A percentile compares a stretch with the other conserved stretches of the same genome.
These are phyloP conservation scores for Poecilia velifera DNA, from an alignment of 2,797 vertebrate genomes.

Conservation along the genomic window DNA sequence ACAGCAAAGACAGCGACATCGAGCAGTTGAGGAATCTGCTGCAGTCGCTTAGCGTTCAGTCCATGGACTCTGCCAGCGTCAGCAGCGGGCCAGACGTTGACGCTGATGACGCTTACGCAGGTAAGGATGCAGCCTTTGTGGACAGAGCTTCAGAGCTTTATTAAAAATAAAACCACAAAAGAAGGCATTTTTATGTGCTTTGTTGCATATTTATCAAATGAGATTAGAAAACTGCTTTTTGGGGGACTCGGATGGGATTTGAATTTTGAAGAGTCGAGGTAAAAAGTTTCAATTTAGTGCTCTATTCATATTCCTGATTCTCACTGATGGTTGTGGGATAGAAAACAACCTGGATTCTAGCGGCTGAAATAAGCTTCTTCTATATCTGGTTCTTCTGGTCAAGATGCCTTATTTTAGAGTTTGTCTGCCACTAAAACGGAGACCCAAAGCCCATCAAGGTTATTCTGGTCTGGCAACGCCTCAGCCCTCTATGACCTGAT, in stretches of 20 bases:
- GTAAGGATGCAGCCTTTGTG: slow-evolving; percentile 20
- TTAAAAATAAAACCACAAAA: neutral
- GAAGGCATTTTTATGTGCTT: neutral
- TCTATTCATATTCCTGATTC: neutral
- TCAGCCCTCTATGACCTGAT: neutral
- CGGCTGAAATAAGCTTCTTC: neutral
- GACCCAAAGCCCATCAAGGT: neutral
- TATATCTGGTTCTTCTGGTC: neutral
- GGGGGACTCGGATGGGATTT: neutral
- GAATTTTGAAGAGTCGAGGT: neutral
- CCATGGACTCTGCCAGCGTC: slow-evolving; percentile 90
- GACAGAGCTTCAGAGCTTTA: neutral
- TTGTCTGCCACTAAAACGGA: neutral
- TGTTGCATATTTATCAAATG: neutral
- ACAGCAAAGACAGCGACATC: slow-evolving; percentile 98
- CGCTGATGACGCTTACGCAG: slow-evolving; percentile 78
- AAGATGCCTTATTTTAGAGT: neutral
- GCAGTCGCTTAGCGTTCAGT: slow-evolving; percentile 89
- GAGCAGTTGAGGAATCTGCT: slow-evolving; percentile 94
- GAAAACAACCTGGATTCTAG: neutral
- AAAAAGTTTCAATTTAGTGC: neutral
- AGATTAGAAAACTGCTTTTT: neutral
- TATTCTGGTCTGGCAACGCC: neutral
- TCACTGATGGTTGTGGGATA: neutral
- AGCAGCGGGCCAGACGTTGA: slow-evolving; percentile 94